These are phyloP conservation scores for Plebejus anna DNA, from an alignment of 2,888 invertebrate species.

Conservation along the genomic window DNA sequence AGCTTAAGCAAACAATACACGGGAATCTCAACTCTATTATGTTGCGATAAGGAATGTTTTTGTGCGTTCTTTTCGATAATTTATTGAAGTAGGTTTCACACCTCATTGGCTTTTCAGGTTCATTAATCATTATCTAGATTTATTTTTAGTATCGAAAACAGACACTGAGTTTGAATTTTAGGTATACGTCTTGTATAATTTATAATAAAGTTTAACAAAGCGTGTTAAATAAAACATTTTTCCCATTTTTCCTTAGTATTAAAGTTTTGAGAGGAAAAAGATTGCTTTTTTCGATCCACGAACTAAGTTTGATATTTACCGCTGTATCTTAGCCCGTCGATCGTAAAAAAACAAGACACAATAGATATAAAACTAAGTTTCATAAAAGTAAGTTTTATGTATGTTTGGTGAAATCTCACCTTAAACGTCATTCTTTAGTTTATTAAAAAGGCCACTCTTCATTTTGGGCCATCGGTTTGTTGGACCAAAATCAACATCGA, in stretches of 20 bases:
- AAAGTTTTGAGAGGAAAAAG: no score
- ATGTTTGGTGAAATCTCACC: no score
- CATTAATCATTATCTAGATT: constrained; percentile 35
- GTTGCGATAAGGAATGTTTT: neutral
- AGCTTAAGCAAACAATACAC: neutral
- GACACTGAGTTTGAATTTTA: constrained; percentile 16
- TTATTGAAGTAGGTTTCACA: constrained; percentile 27
- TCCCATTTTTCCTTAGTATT: neutral
- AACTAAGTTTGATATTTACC: no score
- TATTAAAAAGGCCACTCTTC: no score
- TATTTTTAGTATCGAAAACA: constrained; percentile 32
- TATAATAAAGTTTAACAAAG: neutral
- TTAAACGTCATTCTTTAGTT: no score
- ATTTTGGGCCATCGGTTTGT: no score
- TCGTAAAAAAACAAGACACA: no score
- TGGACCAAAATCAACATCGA: no score
- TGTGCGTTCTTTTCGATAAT: neutral
- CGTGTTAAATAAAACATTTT: neutral
- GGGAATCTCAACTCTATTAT: neutral
- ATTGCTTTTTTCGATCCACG: no score
- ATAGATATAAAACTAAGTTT: no score
- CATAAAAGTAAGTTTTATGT: no score
- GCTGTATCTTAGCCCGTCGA: no score
- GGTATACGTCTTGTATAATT: neutral
- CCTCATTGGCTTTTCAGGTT: constrained; percentile 35